These are phyloP conservation scores for Pogonomyrmex barbatus DNA, from an alignment of 1,140 invertebrate species.

Conservation along the genomic window DNA sequence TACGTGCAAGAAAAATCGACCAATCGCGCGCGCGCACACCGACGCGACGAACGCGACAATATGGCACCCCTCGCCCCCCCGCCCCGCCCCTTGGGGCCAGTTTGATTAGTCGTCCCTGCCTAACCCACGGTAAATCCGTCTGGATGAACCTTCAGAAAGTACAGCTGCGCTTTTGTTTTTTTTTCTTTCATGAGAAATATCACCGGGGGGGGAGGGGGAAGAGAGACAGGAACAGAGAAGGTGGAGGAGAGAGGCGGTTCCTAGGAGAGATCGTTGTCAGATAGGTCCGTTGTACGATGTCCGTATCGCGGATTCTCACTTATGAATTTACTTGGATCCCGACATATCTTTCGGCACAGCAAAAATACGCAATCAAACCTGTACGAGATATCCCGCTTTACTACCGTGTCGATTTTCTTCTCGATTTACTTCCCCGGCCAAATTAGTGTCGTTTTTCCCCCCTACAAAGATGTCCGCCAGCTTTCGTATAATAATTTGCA, in stretches of 20 bases:
- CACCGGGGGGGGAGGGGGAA: too few relatives aligned
- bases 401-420: not conserved
- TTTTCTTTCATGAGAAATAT: slow-evolving; percentile 10
- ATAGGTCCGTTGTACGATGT: not conserved
- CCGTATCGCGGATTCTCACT: not conserved
- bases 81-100: too few relatives aligned
- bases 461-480: not conserved
- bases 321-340: not conserved
- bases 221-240: not conserved
- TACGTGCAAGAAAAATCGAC: slow-evolving; percentile 18
- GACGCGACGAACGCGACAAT: not conserved
- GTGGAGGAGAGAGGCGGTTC: not conserved
- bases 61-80: slow-evolving; percentile 13
- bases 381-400: not conserved
- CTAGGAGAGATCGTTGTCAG: slow-evolving; percentile 25
- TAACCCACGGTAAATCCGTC: slow-evolving; percentile 7
- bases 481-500: slow-evolving; percentile 10
- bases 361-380: not conserved
- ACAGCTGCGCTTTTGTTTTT: slow-evolving; percentile 6
- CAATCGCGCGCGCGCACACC: slow-evolving; percentile 18
- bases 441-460: not conserved
- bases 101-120: not conserved
- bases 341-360: not conserved
- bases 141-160: slow-evolving; percentile 14
- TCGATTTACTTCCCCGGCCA: not conserved